Evolutionary conservation across 2,888 invertebrate genomes (phyloP).

Genomic region (Panzeria rudis): DNA sequence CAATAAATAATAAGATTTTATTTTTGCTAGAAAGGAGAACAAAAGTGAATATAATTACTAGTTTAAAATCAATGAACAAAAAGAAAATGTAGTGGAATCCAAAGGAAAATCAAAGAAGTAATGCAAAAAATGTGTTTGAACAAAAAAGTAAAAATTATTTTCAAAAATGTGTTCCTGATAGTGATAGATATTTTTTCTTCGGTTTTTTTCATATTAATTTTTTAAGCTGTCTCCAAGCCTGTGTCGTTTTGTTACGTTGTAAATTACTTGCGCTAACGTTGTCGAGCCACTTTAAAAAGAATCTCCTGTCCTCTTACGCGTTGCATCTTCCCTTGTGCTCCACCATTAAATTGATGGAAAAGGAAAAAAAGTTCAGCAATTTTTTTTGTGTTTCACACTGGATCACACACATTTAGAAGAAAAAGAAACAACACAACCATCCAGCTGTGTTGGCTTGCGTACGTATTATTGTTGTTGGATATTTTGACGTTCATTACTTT

Average conservation of each 20-base stretch:
- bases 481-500: constrained; percentile 71
- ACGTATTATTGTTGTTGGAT: constrained; percentile 68
- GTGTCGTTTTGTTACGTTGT: constrained; percentile 72
- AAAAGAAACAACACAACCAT: constrained; percentile 58
- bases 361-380: constrained; percentile 64
- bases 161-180: constrained; percentile 20
- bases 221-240: constrained; percentile 59
- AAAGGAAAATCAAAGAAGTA: constrained; percentile 33
- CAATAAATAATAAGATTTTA: constrained; percentile 5
- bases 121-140: constrained; percentile 48
- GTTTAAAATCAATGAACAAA: constrained; percentile 66
- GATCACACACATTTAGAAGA: constrained; percentile 67
- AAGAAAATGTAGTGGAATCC: constrained; percentile 63
- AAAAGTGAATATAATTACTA: constrained; percentile 31
- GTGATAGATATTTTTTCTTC: constrained; percentile 58
- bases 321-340: constrained; percentile 64
- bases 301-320: constrained; percentile 60
- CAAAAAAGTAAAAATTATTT: constrained; percentile 16
- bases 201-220: constrained; percentile 28
- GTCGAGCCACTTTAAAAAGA: constrained; percentile 66
- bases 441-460: constrained; percentile 72
- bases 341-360: constrained; percentile 47
- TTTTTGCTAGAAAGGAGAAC: constrained; percentile 10
- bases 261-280: constrained; percentile 66
- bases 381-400: constrained; percentile 60